Percentiles rank a stretch among this genome's conserved stretches.
phyloP scores from a whole-genome alignment of 1,140 invertebrate species.

The Sitobion miscanthi region DNA sequence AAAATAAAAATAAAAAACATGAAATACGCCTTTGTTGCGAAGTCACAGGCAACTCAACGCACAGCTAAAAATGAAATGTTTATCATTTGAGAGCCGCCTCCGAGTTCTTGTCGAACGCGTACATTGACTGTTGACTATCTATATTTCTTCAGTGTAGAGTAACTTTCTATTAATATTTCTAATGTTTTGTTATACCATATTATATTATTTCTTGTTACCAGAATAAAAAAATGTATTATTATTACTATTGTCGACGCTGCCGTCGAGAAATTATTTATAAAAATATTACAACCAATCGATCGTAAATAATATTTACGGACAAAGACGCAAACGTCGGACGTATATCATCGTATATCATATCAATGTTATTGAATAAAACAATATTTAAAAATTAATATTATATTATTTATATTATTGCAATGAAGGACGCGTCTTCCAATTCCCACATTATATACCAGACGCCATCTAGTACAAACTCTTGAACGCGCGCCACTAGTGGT shows the following conservation, averaged over 20 bases:
- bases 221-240: no score
- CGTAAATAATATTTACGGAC: background rate
- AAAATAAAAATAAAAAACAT: background rate
- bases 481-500: background rate
- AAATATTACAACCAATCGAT: background rate
- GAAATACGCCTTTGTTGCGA: background rate
- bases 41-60: background rate
- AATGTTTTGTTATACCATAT: no score
- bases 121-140: background rate
- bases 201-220: no score
- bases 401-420: background rate
- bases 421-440: background rate
- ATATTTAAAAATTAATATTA: no score
- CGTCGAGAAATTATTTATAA: background rate
- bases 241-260: background rate
- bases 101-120: background rate
- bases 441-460: background rate
- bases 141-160: no score
- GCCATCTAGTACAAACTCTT: background rate
- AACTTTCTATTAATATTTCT: no score
- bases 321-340: background rate
- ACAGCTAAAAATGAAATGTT: background rate
- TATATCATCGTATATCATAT: no score
- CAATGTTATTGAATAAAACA: background rate
- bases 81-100: background rate